Evolutionary conservation across 2,888 invertebrate species (phyloP).

Genomic region (Lepidochrysops patricia): DNA sequence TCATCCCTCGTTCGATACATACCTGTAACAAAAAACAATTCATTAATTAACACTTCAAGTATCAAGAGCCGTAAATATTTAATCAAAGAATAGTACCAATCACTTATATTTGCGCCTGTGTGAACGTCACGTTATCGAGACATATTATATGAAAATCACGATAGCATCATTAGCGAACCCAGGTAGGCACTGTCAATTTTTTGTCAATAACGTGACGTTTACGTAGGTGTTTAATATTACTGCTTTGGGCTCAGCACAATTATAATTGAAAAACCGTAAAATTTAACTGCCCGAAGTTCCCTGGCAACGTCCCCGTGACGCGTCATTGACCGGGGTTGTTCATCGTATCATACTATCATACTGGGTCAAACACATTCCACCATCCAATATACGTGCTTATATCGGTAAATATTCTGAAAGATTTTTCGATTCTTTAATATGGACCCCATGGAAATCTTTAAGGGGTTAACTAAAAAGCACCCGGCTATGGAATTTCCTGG

Average conservation of each 20-base stretch:
- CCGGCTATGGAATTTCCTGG: too few species aligned
- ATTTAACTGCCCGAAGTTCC: background rate
- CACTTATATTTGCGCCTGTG: too few species aligned
- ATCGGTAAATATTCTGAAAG: background rate
- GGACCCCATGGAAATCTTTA: too few species aligned
- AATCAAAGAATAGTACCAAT: background rate
- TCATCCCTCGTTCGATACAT: background rate
- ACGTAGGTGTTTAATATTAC: too few species aligned
- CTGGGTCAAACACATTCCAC: background rate
- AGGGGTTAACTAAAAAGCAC: too few species aligned
- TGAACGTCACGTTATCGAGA: too few species aligned
- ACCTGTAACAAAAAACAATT: background rate
- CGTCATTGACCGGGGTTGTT: background rate
- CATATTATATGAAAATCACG: too few species aligned
- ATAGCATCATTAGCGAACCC: too few species aligned
- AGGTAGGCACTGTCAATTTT: too few species aligned
- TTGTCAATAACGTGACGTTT: too few species aligned
- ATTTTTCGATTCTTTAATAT: too few species aligned
- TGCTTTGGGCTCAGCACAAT: too few species aligned
- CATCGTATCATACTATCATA: conserved; percentile 10
- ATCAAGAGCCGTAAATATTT: background rate
- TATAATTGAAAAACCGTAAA: conserved; percentile 1
- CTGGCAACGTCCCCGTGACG: background rate
- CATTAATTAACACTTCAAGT: background rate
- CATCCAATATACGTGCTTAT: background rate